A percentile compares a stretch with the other conserved stretches of the same genome.
Evolutionary conservation across 2,797 vertebrate species (phyloP).

Genomic region (Macropus fuliginosus): DNA sequence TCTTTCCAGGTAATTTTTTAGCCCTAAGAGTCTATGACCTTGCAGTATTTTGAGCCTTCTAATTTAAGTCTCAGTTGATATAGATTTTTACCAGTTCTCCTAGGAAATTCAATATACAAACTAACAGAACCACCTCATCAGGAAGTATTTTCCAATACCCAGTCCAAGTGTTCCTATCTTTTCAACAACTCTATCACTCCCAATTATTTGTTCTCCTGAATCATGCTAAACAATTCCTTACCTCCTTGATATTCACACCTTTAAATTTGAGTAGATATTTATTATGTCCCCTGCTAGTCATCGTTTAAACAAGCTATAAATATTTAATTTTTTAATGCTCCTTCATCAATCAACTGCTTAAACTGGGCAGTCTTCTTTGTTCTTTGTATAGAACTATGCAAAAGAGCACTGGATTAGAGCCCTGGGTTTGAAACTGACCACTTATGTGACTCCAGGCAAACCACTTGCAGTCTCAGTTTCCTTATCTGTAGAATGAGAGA

Average conservation of each 20-base stretch:
- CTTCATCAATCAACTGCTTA: conserved; percentile 32
- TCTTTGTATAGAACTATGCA: not conserved
- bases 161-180: conserved; percentile 26
- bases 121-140: not conserved
- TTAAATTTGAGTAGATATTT: conserved; percentile 24
- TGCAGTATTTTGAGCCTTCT: not conserved
- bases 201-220: conserved; percentile 23
- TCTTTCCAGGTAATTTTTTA: not conserved
- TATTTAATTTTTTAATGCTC: conserved; percentile 60
- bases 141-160: conserved; percentile 42
- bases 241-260: conserved; percentile 37
- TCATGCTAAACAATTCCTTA: conserved; percentile 21
- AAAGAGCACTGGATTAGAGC: not conserved
- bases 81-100: not conserved
- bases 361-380: not conserved
- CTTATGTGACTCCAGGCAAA: not conserved
- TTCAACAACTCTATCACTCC: conserved; percentile 28
- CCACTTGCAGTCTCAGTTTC: not conserved
- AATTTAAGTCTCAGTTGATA: not conserved
- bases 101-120: conserved; percentile 4
- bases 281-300: not conserved
- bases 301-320: conserved; percentile 50
- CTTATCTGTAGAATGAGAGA: not conserved
- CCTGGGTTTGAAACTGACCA: not conserved
- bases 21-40: not conserved